Base-by-base conservation (phyloP, 2,113 vertebrate genomes). In the Tragulus kanchil region DNA sequence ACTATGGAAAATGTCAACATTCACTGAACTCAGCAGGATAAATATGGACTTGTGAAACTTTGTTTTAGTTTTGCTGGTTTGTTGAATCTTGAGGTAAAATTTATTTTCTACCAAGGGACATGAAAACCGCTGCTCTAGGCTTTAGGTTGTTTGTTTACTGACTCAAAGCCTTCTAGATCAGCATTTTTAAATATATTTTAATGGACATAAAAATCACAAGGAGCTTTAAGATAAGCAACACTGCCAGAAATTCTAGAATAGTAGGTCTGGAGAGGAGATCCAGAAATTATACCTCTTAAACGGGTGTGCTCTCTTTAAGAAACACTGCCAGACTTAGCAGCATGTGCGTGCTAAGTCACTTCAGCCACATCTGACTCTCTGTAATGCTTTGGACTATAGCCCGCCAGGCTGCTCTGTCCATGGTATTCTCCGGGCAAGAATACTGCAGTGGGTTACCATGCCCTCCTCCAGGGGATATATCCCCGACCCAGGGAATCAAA, bases 11-110 rank as follows among this genome's bases (percentile, higher is more conserved):
- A 92, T 86, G 89, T 77, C 42, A 77, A 75, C 65, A n/a, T 91
- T 82, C 54, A 87, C 17, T 71, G 45, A 71, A 96, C 45, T 94
- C 65, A 9, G 26, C 54, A 77, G 84, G 83, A 50, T 85, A 93
- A 93, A 85, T 77, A 97, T 21, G 12, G 28, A 95, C 86, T 36
- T 90, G 36, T 61, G 54, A 85, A 85, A 94, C 64, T 85, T 48
- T 71, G 90, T 91, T 96, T 96, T 85, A 90, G 85, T 91, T 93
- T 85, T 59, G 56, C 90, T 78, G 78, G 64, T 83, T 93, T 96
- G 14, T 26, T 83, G 85, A 96, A 77, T 79, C 71, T 82, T 81
- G 42, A 73, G 45, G 62, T 48, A 73, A 92, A 91, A 94, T 69
- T 26, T 36, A 69, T 71, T 93, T 94, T 64, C 77, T 89, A 84